A percentile compares a stretch with the other conserved stretches of the same genome.
Evolutionary conservation across 2,113 vertebrate genomes (phyloP).

Genomic region (Pycnonotus jocosus): DNA sequence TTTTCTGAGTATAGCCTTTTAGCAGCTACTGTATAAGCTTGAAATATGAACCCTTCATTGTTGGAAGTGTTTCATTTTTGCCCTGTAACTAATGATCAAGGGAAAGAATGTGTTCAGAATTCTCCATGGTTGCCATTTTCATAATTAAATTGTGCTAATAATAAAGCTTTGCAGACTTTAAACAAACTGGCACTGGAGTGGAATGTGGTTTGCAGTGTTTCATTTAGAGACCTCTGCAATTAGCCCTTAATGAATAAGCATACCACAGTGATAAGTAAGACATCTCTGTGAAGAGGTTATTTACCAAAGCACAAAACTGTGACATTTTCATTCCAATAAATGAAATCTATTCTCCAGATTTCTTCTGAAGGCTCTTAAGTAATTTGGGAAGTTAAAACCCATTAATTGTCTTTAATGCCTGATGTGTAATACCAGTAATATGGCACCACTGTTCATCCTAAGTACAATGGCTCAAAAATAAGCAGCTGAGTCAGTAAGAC

Average conservation of each 20-base stretch:
- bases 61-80: slow-evolving; percentile 93
- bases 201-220: slow-evolving; percentile 78
- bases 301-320: slow-evolving; percentile 74
- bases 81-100: slow-evolving; percentile 94
- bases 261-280: slow-evolving; percentile 72
- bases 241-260: slow-evolving; percentile 79
- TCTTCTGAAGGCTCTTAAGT: slow-evolving; percentile 64
- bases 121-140: slow-evolving; percentile 93
- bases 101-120: slow-evolving; percentile 91
- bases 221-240: slow-evolving; percentile 85
- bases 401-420: slow-evolving; percentile 64
- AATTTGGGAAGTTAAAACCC: slow-evolving; percentile 57
- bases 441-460: neutral
- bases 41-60: slow-evolving; percentile 99
- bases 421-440: slow-evolving; percentile 4
- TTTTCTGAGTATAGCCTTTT: slow-evolving; percentile 98
- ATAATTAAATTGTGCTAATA: slow-evolving; percentile 98
- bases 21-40: slow-evolving; percentile 93
- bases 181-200: slow-evolving; percentile 84
- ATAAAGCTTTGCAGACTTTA: slow-evolving; percentile 93
- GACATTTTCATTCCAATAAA: slow-evolving; percentile 71
- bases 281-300: slow-evolving; percentile 70
- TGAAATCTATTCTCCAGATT: slow-evolving; percentile 58
- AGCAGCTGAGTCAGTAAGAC: neutral
- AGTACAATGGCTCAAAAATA: slow-evolving; percentile 17